These are phyloP conservation scores for Invenusta paracnida DNA, from an alignment of 2,888 invertebrate species.

Conservation along the genomic window DNA sequence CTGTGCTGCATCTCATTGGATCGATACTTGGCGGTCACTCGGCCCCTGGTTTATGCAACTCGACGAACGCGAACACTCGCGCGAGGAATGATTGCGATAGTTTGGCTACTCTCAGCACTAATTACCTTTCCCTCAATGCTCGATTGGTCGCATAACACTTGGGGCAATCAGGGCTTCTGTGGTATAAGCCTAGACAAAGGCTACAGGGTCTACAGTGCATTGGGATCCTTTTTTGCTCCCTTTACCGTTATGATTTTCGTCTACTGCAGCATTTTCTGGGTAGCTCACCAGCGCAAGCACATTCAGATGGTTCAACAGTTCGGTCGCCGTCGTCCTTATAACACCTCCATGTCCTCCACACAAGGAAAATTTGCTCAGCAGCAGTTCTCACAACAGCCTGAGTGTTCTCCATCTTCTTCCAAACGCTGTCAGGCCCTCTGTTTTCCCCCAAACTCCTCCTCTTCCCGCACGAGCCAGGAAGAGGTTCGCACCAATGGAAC, in stretches of 20 bases:
- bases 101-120: constrained; percentile 51
- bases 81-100: constrained; percentile 52
- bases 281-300: constrained; percentile 48
- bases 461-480: not conserved
- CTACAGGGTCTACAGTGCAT: constrained; percentile 54
- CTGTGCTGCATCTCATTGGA: constrained; percentile 55
- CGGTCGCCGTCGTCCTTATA: not conserved
- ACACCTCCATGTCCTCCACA: not conserved
- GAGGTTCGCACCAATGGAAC: not conserved
- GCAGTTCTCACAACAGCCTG: not conserved
- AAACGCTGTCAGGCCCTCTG: not conserved
- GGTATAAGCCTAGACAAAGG: constrained; percentile 50
- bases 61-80: constrained; percentile 50
- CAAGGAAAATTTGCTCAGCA: not conserved
- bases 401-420: not conserved
- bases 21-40: constrained; percentile 56
- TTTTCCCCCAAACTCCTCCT: constrained; percentile 4
- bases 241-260: constrained; percentile 55
- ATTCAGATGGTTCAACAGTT: constrained; percentile 10
- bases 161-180: constrained; percentile 47
- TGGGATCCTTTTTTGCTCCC: constrained; percentile 55
- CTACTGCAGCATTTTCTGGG: constrained; percentile 54
- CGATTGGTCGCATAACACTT: constrained; percentile 50
- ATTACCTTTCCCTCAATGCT: constrained; percentile 54
- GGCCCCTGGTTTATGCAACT: constrained; percentile 52